phyloP scores from a whole-genome alignment of 2,888 invertebrate genomes.

The Lasioglossum pauxillum region DNA sequence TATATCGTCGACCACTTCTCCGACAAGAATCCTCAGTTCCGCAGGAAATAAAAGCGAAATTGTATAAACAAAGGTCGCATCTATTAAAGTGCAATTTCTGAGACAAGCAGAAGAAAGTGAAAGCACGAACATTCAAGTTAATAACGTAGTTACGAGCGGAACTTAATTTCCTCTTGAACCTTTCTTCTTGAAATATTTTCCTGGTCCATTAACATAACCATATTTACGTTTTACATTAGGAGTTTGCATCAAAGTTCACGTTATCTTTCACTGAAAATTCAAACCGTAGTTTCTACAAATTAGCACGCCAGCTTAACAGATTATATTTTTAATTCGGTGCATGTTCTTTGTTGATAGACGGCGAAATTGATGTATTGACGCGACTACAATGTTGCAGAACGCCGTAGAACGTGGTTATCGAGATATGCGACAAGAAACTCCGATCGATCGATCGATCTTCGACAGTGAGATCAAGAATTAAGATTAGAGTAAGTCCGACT shows the following conservation, averaged over 20 bases:
- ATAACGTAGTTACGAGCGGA: background rate
- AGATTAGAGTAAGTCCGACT: constrained; percentile 4
- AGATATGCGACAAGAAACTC: background rate
- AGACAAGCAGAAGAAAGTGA: background rate
- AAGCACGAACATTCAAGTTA: background rate
- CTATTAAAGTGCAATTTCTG: background rate
- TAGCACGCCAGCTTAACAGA: background rate
- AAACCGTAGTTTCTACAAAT: background rate
- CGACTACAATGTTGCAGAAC: background rate
- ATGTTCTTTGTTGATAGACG: background rate
- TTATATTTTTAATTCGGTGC: background rate
- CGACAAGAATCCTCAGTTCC: background rate
- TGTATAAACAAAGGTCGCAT: background rate
- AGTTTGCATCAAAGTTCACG: background rate
- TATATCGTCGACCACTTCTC: background rate
- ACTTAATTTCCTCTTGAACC: constrained; percentile 1
- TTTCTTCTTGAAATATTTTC: constrained; percentile 16
- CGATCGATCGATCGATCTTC: background rate
- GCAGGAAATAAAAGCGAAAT: no score
- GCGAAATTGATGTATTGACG: background rate
- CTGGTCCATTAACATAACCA: background rate
- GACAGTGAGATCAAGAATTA: background rate
- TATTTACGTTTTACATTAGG: constrained; percentile 1
- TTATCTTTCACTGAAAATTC: background rate
- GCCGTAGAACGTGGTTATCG: background rate